Evolutionary conservation across 2,113 vertebrate genomes (phyloP).

Genomic region (Halichoeres trimaculatus): DNA sequence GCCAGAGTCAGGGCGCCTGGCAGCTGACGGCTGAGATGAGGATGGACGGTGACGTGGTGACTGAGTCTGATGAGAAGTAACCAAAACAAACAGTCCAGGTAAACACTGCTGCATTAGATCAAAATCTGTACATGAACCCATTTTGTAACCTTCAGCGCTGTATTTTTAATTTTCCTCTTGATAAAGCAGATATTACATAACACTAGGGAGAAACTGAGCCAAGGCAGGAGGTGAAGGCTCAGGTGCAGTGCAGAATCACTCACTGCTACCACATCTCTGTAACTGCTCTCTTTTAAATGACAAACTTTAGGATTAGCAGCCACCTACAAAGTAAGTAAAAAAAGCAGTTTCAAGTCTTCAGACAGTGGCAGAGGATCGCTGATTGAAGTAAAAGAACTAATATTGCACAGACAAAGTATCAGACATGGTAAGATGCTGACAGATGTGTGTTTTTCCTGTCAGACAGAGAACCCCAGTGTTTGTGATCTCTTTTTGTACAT

Average conservation of each 20-base stretch:
- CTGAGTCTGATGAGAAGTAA: not conserved
- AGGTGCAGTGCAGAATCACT: not conserved
- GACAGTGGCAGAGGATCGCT: constrained; percentile 7
- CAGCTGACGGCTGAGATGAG: constrained; percentile 18
- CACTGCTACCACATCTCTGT: fast-evolving
- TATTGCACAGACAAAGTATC: constrained; percentile 4
- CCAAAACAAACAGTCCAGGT: not conserved
- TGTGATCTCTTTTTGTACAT: constrained; percentile 12
- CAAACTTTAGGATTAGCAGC: not conserved
- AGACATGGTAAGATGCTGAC: not conserved
- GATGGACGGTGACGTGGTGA: constrained; percentile 3
- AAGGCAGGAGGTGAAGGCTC: not conserved
- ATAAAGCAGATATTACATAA: not conserved
- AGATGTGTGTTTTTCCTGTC: constrained; percentile 13
- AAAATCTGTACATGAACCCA: no score
- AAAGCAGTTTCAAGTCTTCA: not conserved
- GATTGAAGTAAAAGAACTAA: constrained; percentile 39
- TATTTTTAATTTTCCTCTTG: no score
- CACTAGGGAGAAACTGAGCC: not conserved
- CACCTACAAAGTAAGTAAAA: no score
- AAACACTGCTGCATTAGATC: not conserved
- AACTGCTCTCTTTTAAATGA: not conserved
- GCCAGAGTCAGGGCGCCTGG: constrained; percentile 13
- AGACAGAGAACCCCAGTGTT: constrained; percentile 36
- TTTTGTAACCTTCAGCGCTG: no score